Evolutionary conservation across 2,113 vertebrate genomes (phyloP).

Genomic region (Pipra filicauda): DNA sequence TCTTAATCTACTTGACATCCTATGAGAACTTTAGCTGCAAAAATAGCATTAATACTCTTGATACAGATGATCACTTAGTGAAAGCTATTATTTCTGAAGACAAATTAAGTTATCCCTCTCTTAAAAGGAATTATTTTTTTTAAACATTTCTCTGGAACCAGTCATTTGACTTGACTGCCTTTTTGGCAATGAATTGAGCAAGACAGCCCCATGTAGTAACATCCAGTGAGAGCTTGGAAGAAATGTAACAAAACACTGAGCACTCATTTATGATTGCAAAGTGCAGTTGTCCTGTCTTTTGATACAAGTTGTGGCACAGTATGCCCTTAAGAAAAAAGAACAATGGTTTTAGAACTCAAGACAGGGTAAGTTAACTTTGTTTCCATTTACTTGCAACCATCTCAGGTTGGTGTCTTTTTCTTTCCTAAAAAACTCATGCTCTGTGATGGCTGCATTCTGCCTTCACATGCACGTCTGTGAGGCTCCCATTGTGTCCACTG

Average conservation of each 20-base stretch:
- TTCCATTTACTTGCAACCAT: background rate
- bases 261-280: background rate
- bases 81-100: background rate
- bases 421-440: background rate
- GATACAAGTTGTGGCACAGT: background rate
- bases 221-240: background rate
- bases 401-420: background rate
- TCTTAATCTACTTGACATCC: background rate
- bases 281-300: background rate
- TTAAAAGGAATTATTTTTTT: background rate
- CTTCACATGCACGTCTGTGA: background rate
- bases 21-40: background rate
- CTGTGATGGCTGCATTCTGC: background rate
- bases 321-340: background rate
- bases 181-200: background rate
- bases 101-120: background rate
- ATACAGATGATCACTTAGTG: background rate
- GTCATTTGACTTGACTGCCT: background rate
- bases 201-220: background rate
- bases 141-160: background rate
- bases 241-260: background rate
- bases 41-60: background rate
- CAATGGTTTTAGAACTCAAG: background rate
- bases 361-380: background rate
- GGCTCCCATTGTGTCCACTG: background rate